Percentiles rank a stretch among this genome's conserved stretches.
phyloP scores from a whole-genome alignment of 2,888 invertebrate genomes.

The Xestia c-nigrum region DNA sequence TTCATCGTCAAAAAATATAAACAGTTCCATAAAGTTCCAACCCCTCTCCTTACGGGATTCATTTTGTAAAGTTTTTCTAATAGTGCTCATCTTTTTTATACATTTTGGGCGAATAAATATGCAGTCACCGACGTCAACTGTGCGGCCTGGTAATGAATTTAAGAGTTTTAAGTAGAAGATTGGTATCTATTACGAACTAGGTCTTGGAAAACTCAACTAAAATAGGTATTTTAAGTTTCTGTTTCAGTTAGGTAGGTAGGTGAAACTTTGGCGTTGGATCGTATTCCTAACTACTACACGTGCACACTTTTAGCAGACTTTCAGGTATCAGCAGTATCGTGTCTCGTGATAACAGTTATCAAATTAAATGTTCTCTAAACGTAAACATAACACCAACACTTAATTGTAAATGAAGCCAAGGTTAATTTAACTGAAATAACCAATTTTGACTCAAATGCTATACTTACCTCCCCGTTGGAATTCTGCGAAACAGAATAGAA shows the following conservation, averaged over 20 bases:
- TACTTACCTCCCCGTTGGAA: neutral
- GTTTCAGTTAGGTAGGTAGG: neutral
- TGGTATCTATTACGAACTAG: neutral
- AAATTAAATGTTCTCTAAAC: neutral
- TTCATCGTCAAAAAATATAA: neutral
- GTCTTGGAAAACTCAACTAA: neutral
- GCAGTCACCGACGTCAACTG: neutral
- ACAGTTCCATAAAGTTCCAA: neutral
- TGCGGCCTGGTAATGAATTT: neutral
- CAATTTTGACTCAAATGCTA: neutral
- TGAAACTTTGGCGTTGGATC: neutral
- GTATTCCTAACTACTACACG: neutral
- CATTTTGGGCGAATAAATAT: neutral
- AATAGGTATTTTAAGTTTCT: neutral
- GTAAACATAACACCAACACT: neutral
- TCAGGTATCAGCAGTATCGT: neutral
- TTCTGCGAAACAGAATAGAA: slow-evolving; percentile 19
- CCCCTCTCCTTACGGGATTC: neutral
- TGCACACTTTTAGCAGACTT: neutral
- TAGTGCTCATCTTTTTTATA: neutral
- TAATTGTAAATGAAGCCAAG: neutral
- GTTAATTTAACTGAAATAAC: neutral
- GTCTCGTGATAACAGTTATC: neutral
- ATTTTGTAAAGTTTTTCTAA: neutral
- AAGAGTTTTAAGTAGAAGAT: neutral